Conservation (phyloP, 1,140 invertebrate species). For the Cyclina sinensis region DNA sequence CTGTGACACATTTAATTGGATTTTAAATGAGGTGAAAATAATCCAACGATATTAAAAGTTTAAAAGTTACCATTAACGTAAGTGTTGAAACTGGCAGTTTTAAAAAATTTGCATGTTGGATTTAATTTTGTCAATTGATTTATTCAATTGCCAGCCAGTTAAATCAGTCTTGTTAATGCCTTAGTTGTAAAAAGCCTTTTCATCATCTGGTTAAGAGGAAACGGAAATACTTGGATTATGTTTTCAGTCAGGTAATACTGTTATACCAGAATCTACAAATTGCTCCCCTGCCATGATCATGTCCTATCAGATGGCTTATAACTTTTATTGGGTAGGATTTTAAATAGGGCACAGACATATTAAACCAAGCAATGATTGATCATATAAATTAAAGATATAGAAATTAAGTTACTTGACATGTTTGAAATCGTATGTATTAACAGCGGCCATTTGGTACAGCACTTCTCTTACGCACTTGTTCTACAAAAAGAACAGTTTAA, state of each 20-base stretch:
- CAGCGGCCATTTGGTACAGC: too few relatives aligned
- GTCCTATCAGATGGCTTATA: too few relatives aligned
- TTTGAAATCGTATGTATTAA: too few relatives aligned
- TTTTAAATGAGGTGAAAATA: constrained; percentile 28
- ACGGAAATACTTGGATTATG: constrained; percentile 18
- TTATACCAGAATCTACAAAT: constrained; percentile 5
- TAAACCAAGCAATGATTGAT: too few relatives aligned
- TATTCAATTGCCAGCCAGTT: constrained; percentile 30
- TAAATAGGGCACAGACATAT: too few relatives aligned
- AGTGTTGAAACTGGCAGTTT: constrained; percentile 25
- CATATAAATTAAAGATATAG: too few relatives aligned
- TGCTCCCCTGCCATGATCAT: constrained; percentile 1
- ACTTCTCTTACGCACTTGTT: too few relatives aligned
- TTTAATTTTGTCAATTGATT: constrained; percentile 21
- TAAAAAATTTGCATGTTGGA: constrained; percentile 14
- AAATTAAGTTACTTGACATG: too few relatives aligned
- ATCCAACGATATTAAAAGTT: constrained; percentile 21
- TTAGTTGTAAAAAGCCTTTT: neutral
- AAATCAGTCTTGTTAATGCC: neutral
- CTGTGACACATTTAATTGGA: constrained; percentile 16
- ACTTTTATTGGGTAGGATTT: too few relatives aligned
- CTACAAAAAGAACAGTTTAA: too few relatives aligned
- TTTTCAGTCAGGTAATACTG: constrained; percentile 16
- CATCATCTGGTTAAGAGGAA: constrained; percentile 21
- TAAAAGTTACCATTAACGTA: neutral